Conservation (phyloP, 2,888 invertebrate genomes). For the Odiellus spinosus region DNA sequence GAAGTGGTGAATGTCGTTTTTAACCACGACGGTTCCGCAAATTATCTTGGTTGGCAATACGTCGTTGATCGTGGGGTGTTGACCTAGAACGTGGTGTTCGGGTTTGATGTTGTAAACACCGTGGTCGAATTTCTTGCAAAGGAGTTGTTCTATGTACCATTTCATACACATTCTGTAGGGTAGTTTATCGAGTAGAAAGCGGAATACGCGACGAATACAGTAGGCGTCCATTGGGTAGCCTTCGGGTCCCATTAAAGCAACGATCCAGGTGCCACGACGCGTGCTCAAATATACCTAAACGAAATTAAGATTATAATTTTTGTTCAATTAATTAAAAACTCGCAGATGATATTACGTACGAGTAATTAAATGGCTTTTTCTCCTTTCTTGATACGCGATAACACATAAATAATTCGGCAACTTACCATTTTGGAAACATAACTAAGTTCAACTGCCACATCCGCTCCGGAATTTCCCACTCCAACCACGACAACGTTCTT, state of each 20-base stretch:
- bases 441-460: conserved; percentile 29
- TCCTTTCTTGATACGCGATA: too few species aligned
- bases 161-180: conserved; percentile 17
- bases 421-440: conserved; percentile 24
- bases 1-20: conserved; percentile 24
- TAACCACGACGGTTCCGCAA: conserved; percentile 26
- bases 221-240: conserved; percentile 29
- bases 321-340: too few species aligned
- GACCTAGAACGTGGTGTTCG: conserved; percentile 24
- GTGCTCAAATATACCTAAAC: conserved; percentile 32
- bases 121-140: conserved; percentile 28
- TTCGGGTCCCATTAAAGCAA: conserved; percentile 30
- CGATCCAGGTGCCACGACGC: conserved; percentile 34
- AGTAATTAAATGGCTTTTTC: too few species aligned
- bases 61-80: conserved; percentile 29
- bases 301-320: not conserved
- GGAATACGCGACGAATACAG: conserved; percentile 11
- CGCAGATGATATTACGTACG: too few species aligned
- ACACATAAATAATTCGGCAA: too few species aligned
- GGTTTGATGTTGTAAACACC: conserved; percentile 29
- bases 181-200: conserved; percentile 8
- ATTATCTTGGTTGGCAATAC: conserved; percentile 32
- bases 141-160: conserved; percentile 11
- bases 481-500: conserved; percentile 34
- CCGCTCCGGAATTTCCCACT: conserved; percentile 35